Evolutionary conservation across 2,888 invertebrate genomes (phyloP), one percentile per base, ranked within the genome.

Genomic region (Chromoteleia sp.): DNA sequence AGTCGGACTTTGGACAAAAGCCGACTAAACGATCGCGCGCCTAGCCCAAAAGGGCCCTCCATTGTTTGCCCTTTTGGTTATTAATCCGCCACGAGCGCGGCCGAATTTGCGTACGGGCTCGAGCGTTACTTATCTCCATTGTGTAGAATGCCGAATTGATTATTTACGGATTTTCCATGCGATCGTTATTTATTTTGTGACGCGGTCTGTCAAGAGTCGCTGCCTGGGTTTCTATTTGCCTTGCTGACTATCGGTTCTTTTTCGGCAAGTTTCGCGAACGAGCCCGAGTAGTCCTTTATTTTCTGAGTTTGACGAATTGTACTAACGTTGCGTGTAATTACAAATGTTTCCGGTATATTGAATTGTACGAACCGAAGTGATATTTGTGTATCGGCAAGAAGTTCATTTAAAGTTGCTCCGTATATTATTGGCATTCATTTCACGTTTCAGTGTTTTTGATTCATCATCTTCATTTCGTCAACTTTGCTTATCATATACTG

Each of bases 1-100:
- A 91, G 89, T 87, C 74, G 86, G 86, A 88, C 88, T 88, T 87
- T 86, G 85, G 82, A 78, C 82, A 39, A 83, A 84, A 84, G 87
- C 87, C 88, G 88, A 86, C 85, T 83, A 58, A 61, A 80, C 77
- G 82, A 84, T 83, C 79, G 84, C 76, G 75, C 81, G 83, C 70
- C 81, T 77, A 81, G 59, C 61, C 74, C 68, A 36, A 82, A 81
- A 70, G 74, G 73, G 68, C 77, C 54, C 80, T 78, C 78, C 76
- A 68, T 78, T 83, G 82, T 84, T 87, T 84, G 77, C 70, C 79
- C 85, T 70, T 82, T 76, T 73, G 81, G 67, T 83, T 84, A 84
- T 85, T 83, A 78, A 83, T 82, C 70, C 81, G 70, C 65, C 73
- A 78, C 77, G 73, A 74, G 74, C 61, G 65, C 54, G 39, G 41